Conservation (phyloP, 2,797 vertebrate species). For the Anisognathus igniventris region DNA sequence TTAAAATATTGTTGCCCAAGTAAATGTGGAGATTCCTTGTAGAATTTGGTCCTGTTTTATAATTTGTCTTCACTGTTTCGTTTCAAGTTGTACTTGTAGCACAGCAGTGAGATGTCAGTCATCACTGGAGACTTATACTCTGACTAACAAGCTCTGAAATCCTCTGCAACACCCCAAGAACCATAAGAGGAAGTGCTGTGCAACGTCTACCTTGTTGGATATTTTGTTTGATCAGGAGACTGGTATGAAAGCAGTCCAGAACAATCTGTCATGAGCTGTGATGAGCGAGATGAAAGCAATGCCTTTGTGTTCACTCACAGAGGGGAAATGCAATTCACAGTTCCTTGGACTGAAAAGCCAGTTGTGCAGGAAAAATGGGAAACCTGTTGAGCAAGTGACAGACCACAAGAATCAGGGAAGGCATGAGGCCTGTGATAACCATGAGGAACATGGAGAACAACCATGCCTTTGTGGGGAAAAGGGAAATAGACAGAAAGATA, state of each 20-base stretch:
- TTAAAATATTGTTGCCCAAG: conserved; percentile 4
- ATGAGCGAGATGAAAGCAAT: conserved; percentile 11
- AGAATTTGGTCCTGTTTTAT: not conserved
- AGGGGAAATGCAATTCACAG: conserved; percentile 12
- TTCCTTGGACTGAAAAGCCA: not conserved
- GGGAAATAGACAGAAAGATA: not conserved
- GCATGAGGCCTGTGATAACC: not conserved
- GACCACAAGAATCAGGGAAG: not conserved
- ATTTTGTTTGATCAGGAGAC: not conserved
- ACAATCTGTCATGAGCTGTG: not conserved
- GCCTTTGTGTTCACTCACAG: not conserved
- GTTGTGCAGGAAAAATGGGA: conserved; percentile 18
- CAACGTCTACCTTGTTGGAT: not conserved
- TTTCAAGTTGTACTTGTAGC: conserved; percentile 6
- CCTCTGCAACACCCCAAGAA: conserved; percentile 3
- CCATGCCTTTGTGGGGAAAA: not conserved
- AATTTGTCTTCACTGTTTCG: conserved; percentile 19
- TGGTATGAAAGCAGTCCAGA: not conserved
- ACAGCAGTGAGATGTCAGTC: conserved; percentile 4
- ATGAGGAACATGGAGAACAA: not conserved
- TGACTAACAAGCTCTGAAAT: conserved; percentile 48
- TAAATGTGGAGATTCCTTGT: conserved; percentile 1
- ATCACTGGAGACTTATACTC: conserved; percentile 10
- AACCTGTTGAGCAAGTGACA: not conserved
- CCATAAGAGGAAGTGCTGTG: conserved; percentile 17